Evolutionary conservation across 2,797 vertebrate species (phyloP), one percentile per base, ranked within the genome.

Genomic region (Argyrosomus regius): DNA sequence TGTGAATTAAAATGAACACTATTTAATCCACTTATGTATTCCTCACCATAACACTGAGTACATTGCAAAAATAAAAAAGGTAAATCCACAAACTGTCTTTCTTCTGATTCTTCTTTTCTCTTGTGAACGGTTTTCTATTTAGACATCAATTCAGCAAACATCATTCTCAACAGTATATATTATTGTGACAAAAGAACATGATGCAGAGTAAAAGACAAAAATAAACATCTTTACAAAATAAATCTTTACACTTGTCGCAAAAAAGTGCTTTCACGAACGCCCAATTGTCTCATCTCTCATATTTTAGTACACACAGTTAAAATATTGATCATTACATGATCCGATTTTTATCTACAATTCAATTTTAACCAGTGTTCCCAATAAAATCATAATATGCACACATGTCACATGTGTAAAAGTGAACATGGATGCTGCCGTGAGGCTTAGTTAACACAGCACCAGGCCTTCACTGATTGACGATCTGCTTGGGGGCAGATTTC

Each of bases 231-330:
- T 91, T 92, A 93, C 89, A 94, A 94, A 93, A 91, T 86, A 90
- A 90, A 86, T 91, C 82, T 94, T 89, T 94, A 94, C 91, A 92
- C 80, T 92, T 77, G 88, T 91, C 86, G 85, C 86, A 88, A 94
- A 91, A 96, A 97, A 96, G 95, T 96, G 95, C 95, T 95, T 39
- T 93, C 87, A 91, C 92, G 92, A 86, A 86, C 89, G 28, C 75
- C 72, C 79, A 86, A 80, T 87, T 82, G 86, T 89, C 72, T 88
- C 63, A 79, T 68, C 62, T 82, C 43, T 81, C 41, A n/a, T 78
- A 52, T 86, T 77, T 82, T 71, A 80, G 71, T 68, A 87, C 77
- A 53, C 81, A 84, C 74, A 75, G 46, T 80, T 85, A 66, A 87
- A 88, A 88, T 81, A 84, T 70, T 58, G 81, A 89, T 88, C 86